A percentile compares a stretch with the other conserved stretches of the same genome.
These are phyloP conservation scores for Polyergus mexicanus DNA, from an alignment of 1,140 invertebrate genomes.

Conservation along the genomic window DNA sequence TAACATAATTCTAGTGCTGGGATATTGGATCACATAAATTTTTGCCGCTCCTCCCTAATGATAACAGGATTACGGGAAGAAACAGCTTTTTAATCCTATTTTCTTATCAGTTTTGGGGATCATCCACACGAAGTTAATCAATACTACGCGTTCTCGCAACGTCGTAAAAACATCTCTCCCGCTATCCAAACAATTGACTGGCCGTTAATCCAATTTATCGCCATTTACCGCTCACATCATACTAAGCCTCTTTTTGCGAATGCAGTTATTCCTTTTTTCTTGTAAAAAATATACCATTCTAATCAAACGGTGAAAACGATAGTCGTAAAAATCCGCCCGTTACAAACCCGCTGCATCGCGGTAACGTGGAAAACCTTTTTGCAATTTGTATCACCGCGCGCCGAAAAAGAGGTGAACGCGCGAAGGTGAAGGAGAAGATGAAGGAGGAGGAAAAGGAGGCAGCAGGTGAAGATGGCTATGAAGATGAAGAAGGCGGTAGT, in stretches of 20 bases:
- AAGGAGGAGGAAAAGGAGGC: conserved; percentile 33
- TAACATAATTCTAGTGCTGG: neutral
- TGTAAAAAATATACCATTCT: conserved; percentile 22
- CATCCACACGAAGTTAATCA: conserved; percentile 57
- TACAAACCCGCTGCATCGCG: conserved; percentile 8
- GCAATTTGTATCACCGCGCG: conserved; percentile 58
- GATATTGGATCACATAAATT: conserved; percentile 58
- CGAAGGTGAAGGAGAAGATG: conserved; percentile 1
- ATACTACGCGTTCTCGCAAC: conserved; percentile 42
- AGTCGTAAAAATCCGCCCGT: conserved; percentile 46
- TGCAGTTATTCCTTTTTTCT: conserved; percentile 20
- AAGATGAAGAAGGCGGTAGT: conserved; percentile 62
- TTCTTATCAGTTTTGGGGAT: conserved; percentile 62
- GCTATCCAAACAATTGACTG: conserved; percentile 52
- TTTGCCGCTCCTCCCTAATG: conserved; percentile 51
- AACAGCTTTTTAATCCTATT: conserved; percentile 61
- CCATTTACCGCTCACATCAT: conserved; percentile 7
- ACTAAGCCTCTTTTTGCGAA: conserved; percentile 19
- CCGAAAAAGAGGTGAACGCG: conserved; percentile 53
- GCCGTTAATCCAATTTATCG: conserved; percentile 51
- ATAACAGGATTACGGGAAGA: conserved; percentile 53
- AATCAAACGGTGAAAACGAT: conserved; percentile 28
- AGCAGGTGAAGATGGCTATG: conserved; percentile 64
- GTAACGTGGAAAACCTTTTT: conserved; percentile 46
- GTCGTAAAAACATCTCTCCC: conserved; percentile 57